Conservation (phyloP, 2,888 invertebrate species). For the Blastobasis lacticolella region DNA sequence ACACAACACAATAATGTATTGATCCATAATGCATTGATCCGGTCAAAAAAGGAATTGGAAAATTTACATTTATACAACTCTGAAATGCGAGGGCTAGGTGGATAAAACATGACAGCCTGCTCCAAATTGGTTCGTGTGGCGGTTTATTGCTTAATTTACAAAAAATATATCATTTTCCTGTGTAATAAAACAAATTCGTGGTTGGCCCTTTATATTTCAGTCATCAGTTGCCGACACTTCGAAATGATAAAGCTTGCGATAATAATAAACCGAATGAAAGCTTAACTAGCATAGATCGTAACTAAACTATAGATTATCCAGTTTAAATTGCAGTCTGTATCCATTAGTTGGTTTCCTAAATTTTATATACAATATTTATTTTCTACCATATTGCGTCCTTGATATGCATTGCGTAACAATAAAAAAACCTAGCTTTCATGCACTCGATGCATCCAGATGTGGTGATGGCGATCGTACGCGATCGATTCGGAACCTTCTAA, state of each 20-base stretch:
- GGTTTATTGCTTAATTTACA: constrained; percentile 41
- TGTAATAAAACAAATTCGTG: constrained; percentile 42
- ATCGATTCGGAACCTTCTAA: constrained; percentile 45
- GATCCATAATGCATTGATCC: constrained; percentile 19
- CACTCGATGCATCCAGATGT: constrained; percentile 53
- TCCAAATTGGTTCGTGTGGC: constrained; percentile 41
- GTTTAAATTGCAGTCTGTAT: constrained; percentile 68
- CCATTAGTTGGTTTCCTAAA: constrained; percentile 61
- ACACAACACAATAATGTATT: constrained; percentile 26
- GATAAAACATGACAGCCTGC: constrained; percentile 9
- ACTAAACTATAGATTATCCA: constrained; percentile 68
- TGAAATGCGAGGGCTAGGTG: constrained; percentile 56
- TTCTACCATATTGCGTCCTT: constrained; percentile 74
- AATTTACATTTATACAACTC: constrained; percentile 50
- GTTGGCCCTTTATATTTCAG: constrained; percentile 68
- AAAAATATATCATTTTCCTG: background rate
- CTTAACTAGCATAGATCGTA: constrained; percentile 68
- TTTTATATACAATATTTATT: constrained; percentile 73
- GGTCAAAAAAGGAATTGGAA: constrained; percentile 25
- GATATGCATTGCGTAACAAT: constrained; percentile 75
- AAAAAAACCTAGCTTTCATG: constrained; percentile 71
- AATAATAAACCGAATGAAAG: constrained; percentile 57
- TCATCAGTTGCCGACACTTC: constrained; percentile 65
- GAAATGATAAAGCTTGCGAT: constrained; percentile 67
- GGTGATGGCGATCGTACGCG: constrained; percentile 29